Base-by-base conservation (phyloP, 2,888 invertebrate genomes). In the Tachina lurida region DNA sequence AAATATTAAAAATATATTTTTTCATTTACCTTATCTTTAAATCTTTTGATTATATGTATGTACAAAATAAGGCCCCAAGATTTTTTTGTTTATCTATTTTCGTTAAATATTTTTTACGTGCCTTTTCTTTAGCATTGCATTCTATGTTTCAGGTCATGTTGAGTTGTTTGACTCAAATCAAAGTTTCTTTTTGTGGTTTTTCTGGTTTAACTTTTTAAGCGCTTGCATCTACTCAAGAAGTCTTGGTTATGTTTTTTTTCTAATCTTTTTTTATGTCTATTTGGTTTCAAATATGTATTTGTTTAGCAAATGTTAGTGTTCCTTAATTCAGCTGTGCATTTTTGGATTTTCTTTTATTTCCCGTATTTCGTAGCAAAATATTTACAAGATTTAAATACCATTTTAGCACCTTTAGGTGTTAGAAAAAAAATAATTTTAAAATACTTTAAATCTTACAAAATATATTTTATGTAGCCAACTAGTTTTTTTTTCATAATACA, bases 311-410 rank as follows among this genome's bases (percentile, higher is more conserved):
- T 45, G 17, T 60, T 60, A 17, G 9, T 13, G 65, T 60, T 67
- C 8, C 15, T 54, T 54, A 67, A 67, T 60, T 45, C 83, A 78
- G 71, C 68, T 82, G 73, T 65, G 13, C 68, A 17, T 76, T 83
- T 31, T 82, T 86, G 49, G 47, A 62, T 83, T 73, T 82, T 83
- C 67, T 83, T 79, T 76, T 60, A 76, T 67, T 79, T 79, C 62
- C 74, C 54, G 0, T 67, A 63, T 63, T 78, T 67, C 45, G 54
- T 56, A 41, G 39, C n/a, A 43, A 22, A 52, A 60, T 8, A 39
- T 8, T 0, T n/a, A 52, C 15, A 63, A 52, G 17, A 10, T 68
- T 68, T 22, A 49, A 49, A 17, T 49, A 43, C 10, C 4, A 22
- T 22, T 41, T 76, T 76, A 77, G 63, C 63, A 58, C 71, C 71